These are phyloP conservation scores for Uropetala carovei DNA, from an alignment of 2,888 invertebrate species.

Conservation along the genomic window DNA sequence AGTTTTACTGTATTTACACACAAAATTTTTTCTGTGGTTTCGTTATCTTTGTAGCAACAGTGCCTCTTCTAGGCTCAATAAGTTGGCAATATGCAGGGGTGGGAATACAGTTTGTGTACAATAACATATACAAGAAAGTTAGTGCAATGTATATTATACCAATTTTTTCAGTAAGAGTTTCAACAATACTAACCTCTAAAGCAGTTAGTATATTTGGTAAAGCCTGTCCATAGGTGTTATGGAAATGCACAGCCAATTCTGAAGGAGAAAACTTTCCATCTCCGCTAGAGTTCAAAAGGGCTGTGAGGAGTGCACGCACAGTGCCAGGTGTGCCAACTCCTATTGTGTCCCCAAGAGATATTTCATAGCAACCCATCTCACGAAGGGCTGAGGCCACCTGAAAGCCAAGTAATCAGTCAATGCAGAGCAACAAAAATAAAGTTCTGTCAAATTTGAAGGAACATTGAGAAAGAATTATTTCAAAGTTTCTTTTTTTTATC, in stretches of 20 bases:
- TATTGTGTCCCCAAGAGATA: slow-evolving; percentile 98
- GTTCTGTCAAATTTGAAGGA: too few relatives aligned
- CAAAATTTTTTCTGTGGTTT: too few relatives aligned
- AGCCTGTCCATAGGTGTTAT: slow-evolving; percentile 99
- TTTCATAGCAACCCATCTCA: slow-evolving; percentile 94
- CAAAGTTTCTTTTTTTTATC: too few relatives aligned
- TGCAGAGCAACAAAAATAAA: too few relatives aligned
- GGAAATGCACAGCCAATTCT: slow-evolving; percentile 93
- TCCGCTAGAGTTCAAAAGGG: slow-evolving; percentile 71
- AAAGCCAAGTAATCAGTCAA: background rate
- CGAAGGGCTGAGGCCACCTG: slow-evolving; percentile 82
- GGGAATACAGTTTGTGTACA: too few relatives aligned
- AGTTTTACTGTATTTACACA: too few relatives aligned
- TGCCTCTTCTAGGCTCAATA: too few relatives aligned
- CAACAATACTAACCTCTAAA: slow-evolving; percentile 81
- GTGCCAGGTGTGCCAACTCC: slow-evolving; percentile 94
- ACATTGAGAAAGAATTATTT: too few relatives aligned
- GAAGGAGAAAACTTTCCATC: slow-evolving; percentile 79
- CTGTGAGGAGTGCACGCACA: slow-evolving; percentile 83
- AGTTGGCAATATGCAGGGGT: too few relatives aligned
- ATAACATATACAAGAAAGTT: background rate
- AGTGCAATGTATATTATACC: background rate
- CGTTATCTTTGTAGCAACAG: too few relatives aligned
- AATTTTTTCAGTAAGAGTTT: background rate
- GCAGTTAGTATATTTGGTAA: slow-evolving; percentile 94